Percentiles rank a stretch among this genome's conserved stretches.
These are phyloP conservation scores for Bergia sp. DNA, from an alignment of 92 coral and sea anemone species.

Conservation along the genomic window DNA sequence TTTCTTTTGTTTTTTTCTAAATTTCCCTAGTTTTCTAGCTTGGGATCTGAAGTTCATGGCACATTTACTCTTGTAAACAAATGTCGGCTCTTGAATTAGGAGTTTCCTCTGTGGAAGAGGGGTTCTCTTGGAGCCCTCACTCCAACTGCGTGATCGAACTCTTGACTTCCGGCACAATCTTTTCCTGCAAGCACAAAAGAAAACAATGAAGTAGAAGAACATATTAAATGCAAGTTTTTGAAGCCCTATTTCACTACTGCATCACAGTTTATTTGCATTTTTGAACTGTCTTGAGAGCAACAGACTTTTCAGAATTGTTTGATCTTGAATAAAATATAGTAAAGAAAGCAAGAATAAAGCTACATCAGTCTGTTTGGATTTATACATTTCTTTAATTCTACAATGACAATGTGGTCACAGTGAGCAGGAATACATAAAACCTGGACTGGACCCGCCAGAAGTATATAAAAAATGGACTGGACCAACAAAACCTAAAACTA, in stretches of 20 bases:
- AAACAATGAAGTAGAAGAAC: background rate
- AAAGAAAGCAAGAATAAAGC: too few relatives aligned
- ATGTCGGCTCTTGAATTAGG: constrained; percentile 79
- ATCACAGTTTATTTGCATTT: too few relatives aligned
- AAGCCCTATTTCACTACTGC: background rate
- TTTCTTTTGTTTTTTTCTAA: constrained; percentile 23
- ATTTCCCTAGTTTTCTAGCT: constrained; percentile 5
- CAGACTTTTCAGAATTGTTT: too few relatives aligned
- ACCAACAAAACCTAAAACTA: too few relatives aligned
- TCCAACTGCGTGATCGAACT: constrained; percentile 48
- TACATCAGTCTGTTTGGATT: too few relatives aligned
- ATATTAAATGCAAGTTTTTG: background rate
- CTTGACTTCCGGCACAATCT: constrained; percentile 52
- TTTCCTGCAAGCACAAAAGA: constrained; percentile 47
- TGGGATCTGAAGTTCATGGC: constrained; percentile 15
- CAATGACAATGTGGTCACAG: too few relatives aligned
- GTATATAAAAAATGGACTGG: too few relatives aligned
- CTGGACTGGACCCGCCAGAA: too few relatives aligned
- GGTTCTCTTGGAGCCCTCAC: constrained; percentile 34
- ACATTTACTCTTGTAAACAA: constrained; percentile 71
- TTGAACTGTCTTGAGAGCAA: too few relatives aligned
- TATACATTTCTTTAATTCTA: too few relatives aligned
- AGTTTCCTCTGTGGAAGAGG: constrained; percentile 49
- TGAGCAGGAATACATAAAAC: too few relatives aligned
- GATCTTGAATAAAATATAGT: too few relatives aligned